Percentiles rank a stretch among this genome's conserved stretches.
Conservation (phyloP, 2,797 vertebrate genomes). For the Vireo griseus region DNA sequence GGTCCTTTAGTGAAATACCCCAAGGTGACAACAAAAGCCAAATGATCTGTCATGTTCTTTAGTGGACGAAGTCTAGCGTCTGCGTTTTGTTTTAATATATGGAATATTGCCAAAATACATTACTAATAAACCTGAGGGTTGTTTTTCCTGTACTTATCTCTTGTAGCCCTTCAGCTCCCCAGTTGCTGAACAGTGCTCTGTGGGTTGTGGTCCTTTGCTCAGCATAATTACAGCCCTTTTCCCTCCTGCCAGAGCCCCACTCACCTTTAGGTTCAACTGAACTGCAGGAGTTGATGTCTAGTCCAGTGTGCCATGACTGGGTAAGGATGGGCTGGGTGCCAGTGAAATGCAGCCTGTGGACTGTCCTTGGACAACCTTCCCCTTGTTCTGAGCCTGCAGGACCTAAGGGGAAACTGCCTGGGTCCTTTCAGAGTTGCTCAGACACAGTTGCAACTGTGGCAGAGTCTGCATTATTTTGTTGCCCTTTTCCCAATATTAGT, state of each 20-base stretch:
- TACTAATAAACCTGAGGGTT: not conserved
- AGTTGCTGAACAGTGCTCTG: fast-evolving
- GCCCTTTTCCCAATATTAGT: not conserved
- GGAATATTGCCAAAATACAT: not conserved
- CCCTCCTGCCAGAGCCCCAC: not conserved
- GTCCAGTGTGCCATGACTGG: not conserved
- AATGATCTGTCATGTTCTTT: not conserved
- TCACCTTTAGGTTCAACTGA: not conserved
- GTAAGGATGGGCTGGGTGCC: not conserved
- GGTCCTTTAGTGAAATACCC: not conserved
- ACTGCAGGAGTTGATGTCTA: not conserved
- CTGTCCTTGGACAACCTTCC: not conserved
- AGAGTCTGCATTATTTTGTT: fast-evolving
- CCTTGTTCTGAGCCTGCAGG: not conserved
- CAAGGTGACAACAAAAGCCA: not conserved
- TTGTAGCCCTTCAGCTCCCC: not conserved
- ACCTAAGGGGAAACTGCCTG: not conserved
- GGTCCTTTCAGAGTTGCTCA: not conserved
- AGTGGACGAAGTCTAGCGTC: not conserved
- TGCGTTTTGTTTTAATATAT: not conserved
- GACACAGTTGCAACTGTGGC: fast-evolving
- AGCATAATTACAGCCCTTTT: not conserved
- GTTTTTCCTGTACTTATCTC: not conserved
- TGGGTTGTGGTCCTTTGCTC: not conserved
- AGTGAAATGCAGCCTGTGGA: not conserved